These are phyloP conservation scores for Bagarius yarrelli DNA, from an alignment of 2,113 vertebrate species.

Conservation along the genomic window DNA sequence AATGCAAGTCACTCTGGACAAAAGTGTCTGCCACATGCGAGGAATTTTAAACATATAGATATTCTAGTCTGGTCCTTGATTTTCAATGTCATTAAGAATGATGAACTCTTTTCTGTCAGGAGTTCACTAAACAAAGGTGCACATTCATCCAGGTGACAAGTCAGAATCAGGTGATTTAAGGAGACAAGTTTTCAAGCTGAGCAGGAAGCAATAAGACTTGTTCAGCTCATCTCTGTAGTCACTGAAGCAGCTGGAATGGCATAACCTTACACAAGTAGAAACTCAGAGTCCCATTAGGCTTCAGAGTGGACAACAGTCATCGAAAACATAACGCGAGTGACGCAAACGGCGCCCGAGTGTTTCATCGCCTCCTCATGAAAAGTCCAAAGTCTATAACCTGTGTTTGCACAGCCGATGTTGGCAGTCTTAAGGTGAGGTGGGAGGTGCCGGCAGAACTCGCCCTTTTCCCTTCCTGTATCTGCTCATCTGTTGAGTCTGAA, in stretches of 20 bases:
- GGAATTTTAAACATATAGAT: too few relatives aligned
- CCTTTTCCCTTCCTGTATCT: background rate
- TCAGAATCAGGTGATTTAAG: background rate
- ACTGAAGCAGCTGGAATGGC: constrained; percentile 52
- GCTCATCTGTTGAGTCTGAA: background rate
- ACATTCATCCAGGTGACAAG: background rate
- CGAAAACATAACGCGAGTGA: constrained; percentile 11
- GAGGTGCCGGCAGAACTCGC: background rate
- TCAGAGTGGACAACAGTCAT: background rate
- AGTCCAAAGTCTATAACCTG: constrained; percentile 45
- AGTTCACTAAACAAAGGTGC: background rate
- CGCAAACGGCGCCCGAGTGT: constrained; percentile 12
- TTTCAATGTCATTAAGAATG: too few relatives aligned
- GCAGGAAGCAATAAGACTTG: background rate
- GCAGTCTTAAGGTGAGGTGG: constrained; percentile 13
- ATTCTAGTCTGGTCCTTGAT: too few relatives aligned
- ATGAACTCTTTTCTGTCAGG: background rate
- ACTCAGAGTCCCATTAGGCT: constrained; percentile 15
- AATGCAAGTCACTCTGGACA: too few relatives aligned
- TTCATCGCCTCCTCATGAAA: constrained; percentile 38
- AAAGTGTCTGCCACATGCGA: too few relatives aligned
- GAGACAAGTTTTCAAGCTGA: background rate
- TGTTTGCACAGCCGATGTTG: constrained; percentile 42
- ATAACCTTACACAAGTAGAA: constrained; percentile 62
- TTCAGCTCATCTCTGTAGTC: background rate